Percentiles rank a stretch among this genome's conserved stretches.
These are phyloP conservation scores for Albula glossodonta DNA, from an alignment of 2,113 vertebrate species.

Conservation along the genomic window DNA sequence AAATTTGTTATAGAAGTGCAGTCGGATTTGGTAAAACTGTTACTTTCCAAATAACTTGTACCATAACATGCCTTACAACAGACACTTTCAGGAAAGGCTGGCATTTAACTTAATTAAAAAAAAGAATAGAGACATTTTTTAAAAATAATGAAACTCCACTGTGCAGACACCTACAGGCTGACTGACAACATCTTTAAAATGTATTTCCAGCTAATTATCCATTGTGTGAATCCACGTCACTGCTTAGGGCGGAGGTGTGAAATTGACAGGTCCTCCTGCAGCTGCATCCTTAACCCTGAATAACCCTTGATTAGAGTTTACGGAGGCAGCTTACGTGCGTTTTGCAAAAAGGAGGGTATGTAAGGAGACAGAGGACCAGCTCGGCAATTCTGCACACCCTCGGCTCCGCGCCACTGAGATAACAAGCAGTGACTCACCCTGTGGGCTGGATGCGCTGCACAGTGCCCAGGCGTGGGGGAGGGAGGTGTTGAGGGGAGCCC, in stretches of 20 bases:
- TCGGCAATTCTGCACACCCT: not conserved
- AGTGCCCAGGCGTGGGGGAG: not conserved
- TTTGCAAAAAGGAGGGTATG: too few species aligned
- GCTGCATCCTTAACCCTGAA: not conserved
- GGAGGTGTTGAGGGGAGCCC: not conserved
- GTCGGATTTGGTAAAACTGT: not conserved
- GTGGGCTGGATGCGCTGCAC: not conserved
- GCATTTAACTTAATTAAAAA: not conserved
- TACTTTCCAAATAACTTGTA: too few species aligned
- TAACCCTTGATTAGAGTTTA: not conserved
- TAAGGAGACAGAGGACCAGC: not conserved
- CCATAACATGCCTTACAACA: too few species aligned
- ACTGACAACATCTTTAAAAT: not conserved
- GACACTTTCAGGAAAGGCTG: too few species aligned
- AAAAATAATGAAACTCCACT: too few species aligned
- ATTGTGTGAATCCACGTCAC: not conserved
- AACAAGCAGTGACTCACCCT: not conserved
- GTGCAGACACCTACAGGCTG: not conserved
- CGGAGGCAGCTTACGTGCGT: not conserved
- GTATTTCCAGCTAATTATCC: not conserved
- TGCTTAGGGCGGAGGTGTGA: not conserved
- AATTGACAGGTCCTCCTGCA: not conserved
- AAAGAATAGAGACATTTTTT: too few species aligned
- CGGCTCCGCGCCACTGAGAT: not conserved
- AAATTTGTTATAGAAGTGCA: not conserved